phyloP scores from a whole-genome alignment of 2,888 invertebrate species.

The Phalera bucephala region DNA sequence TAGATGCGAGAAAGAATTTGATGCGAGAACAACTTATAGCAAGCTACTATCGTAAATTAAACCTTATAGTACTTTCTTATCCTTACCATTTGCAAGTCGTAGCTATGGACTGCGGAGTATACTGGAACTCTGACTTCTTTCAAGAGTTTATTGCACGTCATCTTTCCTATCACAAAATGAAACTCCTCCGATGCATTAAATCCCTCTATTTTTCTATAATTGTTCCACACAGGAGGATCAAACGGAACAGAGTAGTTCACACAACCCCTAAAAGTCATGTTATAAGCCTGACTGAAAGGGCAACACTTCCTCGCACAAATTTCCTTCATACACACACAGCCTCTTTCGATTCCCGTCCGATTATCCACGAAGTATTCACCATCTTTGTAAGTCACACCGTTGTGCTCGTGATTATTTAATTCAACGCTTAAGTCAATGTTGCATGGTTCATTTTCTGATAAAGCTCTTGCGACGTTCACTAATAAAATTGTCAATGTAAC shows the following conservation, averaged over 20 bases:
- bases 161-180: slow-evolving; percentile 45
- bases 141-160: slow-evolving; percentile 30
- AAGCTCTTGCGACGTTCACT: slow-evolving; percentile 7
- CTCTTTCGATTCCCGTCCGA: slow-evolving; percentile 30
- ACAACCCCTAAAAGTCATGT: slow-evolving; percentile 35
- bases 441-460: slow-evolving; percentile 13
- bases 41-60: too few species aligned
- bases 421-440: slow-evolving; percentile 9
- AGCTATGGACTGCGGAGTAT: too few species aligned
- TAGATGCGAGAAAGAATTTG: too few species aligned
- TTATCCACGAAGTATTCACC: slow-evolving; percentile 45
- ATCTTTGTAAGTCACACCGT: slow-evolving; percentile 37
- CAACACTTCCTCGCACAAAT: slow-evolving; percentile 60
- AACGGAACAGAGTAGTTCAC: slow-evolving; percentile 31
- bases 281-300: slow-evolving; percentile 44
- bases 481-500: slow-evolving; percentile 9
- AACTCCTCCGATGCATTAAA: slow-evolving; percentile 40
- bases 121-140: too few species aligned
- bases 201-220: slow-evolving; percentile 24
- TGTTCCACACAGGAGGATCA: slow-evolving; percentile 47
- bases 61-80: too few species aligned
- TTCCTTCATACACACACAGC: slow-evolving; percentile 47
- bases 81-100: too few species aligned
- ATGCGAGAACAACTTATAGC: too few species aligned
- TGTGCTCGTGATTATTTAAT: slow-evolving; percentile 11